A percentile compares a stretch with the other conserved stretches of the same genome.
Conservation (phyloP, 2,113 vertebrate species). For the Nesogale talazaci region DNA sequence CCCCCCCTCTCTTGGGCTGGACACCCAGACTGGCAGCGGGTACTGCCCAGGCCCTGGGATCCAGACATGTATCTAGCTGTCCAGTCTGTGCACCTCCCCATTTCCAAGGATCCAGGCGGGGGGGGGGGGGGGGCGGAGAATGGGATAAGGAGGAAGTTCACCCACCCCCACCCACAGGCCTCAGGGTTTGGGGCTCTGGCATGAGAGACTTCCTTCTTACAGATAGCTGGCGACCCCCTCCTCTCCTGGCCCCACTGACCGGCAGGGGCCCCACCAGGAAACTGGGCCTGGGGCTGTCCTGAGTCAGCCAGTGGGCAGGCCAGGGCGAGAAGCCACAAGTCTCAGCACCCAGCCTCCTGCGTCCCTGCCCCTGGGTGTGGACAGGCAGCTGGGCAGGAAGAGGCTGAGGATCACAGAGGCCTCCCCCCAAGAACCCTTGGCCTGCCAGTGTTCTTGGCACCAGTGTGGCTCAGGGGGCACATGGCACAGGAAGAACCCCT, state of each 20-base stretch:
- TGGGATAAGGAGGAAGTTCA: conserved; percentile 75
- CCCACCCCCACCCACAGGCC: conserved; percentile 62
- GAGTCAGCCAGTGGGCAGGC: conserved; percentile 75
- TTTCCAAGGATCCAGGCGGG: background rate
- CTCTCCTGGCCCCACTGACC: conserved; percentile 47
- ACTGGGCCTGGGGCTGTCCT: conserved; percentile 75
- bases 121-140: background rate
- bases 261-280: conserved; percentile 53
- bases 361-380: conserved; percentile 81
- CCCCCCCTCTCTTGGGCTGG: conserved; percentile 37
- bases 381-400: conserved; percentile 58
- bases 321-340: conserved; percentile 72
- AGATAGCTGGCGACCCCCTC: conserved; percentile 74
- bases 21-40: conserved; percentile 25
- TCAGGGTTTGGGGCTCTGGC: conserved; percentile 76
- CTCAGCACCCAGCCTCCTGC: conserved; percentile 47
- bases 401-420: conserved; percentile 51
- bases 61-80: background rate
- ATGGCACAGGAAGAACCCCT: background rate
- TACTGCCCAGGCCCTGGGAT: conserved; percentile 33
- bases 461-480: conserved; percentile 48
- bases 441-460: background rate
- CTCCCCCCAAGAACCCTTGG: conserved; percentile 30
- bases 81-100: background rate
- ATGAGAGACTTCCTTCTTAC: conserved; percentile 81